Evolutionary conservation across 2,797 vertebrate species (phyloP).

Genomic region (Lacerta viridis): DNA sequence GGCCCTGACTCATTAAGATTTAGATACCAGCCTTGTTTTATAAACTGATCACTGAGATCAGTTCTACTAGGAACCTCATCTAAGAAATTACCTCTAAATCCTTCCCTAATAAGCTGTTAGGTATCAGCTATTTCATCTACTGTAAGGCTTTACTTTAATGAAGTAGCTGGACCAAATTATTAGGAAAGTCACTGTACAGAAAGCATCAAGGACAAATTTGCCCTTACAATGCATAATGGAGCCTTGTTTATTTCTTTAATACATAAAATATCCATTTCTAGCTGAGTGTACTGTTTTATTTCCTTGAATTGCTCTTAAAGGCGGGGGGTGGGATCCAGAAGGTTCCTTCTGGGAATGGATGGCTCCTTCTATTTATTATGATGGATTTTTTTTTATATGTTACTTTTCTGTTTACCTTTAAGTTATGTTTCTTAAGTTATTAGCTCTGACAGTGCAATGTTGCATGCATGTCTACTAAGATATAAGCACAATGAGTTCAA

Average conservation of each 20-base stretch:
- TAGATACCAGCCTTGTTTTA: not conserved
- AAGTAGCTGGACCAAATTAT: slow-evolving; percentile 22
- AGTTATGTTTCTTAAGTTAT: too few relatives aligned
- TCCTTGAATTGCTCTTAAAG: not conserved
- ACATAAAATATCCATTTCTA: not conserved
- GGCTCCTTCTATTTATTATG: too few relatives aligned
- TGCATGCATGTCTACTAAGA: too few relatives aligned
- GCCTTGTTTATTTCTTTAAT: slow-evolving; percentile 9
- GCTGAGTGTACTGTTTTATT: not conserved
- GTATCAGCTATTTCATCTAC: not conserved
- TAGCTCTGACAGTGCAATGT: too few relatives aligned
- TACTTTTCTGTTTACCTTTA: too few relatives aligned
- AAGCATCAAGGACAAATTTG: slow-evolving; percentile 24
- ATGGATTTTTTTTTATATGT: too few relatives aligned
- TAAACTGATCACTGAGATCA: slow-evolving; percentile 7
- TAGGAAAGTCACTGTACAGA: not conserved
- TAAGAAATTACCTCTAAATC: slow-evolving; percentile 21
- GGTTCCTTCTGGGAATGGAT: not conserved
- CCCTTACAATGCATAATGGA: not conserved
- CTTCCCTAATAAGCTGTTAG: slow-evolving; percentile 7
- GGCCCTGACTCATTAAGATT: not conserved
- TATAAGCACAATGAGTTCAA: too few relatives aligned
- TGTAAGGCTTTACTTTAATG: slow-evolving; percentile 17
- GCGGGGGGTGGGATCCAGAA: not conserved
- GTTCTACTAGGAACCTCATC: slow-evolving; percentile 9